Evolutionary conservation across 2,888 invertebrate genomes (phyloP).

Genomic region (Aphidoletes aphidimyza): DNA sequence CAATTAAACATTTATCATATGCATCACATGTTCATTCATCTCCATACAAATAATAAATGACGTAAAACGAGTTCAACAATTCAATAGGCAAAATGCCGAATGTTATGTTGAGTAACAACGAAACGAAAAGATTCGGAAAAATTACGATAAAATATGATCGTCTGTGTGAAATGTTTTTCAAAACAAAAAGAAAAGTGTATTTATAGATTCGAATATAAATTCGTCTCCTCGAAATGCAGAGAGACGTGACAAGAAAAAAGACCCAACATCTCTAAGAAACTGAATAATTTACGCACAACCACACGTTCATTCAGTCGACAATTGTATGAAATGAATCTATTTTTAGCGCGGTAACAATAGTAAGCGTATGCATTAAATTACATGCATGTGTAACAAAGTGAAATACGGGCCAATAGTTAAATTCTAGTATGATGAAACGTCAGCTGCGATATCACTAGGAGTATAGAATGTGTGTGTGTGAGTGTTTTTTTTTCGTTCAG

Average conservation of each 20-base stretch:
- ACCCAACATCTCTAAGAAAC: background rate
- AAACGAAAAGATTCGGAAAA: background rate
- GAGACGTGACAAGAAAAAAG: background rate
- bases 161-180: background rate
- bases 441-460: slow-evolving; percentile 9
- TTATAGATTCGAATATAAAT: background rate
- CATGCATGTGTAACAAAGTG: background rate
- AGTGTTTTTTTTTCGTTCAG: background rate
- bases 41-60: background rate
- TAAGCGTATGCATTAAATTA: background rate
- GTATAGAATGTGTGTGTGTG: background rate
- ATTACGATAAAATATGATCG: background rate
- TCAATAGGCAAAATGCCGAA: no score
- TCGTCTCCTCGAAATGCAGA: background rate
- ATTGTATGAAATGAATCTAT: slow-evolving; percentile 20
- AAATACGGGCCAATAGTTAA: background rate
- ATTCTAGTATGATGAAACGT: background rate
- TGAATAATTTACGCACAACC: background rate
- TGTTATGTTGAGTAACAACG: background rate
- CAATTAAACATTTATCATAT: background rate
- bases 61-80: background rate
- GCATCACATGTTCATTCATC: background rate
- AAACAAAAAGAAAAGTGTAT: background rate
- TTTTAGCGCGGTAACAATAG: background rate
- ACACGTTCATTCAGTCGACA: background rate